phyloP scores from a whole-genome alignment of 2,797 vertebrate genomes.

The Dermochelys coriacea region DNA sequence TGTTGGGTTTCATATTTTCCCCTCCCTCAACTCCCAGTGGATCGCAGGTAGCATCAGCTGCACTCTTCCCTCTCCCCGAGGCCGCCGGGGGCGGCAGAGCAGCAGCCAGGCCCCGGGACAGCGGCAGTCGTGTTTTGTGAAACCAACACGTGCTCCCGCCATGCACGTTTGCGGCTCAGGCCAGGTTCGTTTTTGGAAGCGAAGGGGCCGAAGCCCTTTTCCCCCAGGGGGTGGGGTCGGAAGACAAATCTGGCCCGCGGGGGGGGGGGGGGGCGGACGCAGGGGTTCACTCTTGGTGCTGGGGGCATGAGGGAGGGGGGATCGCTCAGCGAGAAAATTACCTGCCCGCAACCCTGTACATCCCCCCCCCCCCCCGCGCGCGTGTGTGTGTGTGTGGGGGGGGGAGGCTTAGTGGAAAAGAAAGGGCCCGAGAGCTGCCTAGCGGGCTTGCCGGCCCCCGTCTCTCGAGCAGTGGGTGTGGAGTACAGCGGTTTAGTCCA shows the following conservation, averaged over 20 bases:
- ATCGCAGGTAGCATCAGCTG: not conserved
- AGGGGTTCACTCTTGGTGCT: slow-evolving; percentile 10
- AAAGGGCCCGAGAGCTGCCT: not conserved
- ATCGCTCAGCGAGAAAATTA: slow-evolving; percentile 68
- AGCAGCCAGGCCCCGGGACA: not conserved
- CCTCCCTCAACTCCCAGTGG: not conserved
- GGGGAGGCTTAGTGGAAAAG: not conserved
- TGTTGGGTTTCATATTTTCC: not conserved
- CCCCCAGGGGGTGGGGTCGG: not conserved
- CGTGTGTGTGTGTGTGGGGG: not conserved
- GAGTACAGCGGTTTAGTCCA: slow-evolving; percentile 68
- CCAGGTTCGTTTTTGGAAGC: not conserved
- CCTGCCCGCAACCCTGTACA: slow-evolving; percentile 68
- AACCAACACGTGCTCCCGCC: not conserved
- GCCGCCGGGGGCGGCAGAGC: not conserved
- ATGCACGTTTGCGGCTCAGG: not conserved
- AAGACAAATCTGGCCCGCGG: not conserved
- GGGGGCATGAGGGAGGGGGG: not conserved
- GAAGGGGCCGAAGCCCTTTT: not conserved
- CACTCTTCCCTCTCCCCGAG: not conserved
- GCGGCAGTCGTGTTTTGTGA: not conserved
- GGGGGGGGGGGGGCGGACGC: not conserved
- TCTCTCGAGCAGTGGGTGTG: slow-evolving; percentile 65
- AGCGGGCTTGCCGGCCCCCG: not conserved
- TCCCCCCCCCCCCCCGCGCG: slow-evolving; percentile 44